Conservation (phyloP, 37 sponge, comb jelly and placozoan species). For the Chondrilla cf. caribensis region DNA sequence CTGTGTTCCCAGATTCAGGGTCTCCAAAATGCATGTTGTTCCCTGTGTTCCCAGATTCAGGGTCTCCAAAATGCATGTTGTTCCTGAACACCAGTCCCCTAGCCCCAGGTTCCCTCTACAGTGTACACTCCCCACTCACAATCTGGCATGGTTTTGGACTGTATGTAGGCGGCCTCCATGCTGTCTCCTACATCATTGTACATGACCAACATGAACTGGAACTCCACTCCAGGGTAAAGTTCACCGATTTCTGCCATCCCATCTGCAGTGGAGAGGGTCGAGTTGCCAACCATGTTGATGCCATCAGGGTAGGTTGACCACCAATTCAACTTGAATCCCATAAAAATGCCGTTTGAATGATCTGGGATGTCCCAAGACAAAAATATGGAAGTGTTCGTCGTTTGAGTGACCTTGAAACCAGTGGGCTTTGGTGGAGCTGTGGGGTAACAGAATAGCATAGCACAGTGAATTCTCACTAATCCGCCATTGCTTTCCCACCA, state of each 20-base stretch:
- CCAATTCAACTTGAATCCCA: not conserved
- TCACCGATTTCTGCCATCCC: not conserved
- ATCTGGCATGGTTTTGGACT: too few relatives aligned
- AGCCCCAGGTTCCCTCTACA: too few relatives aligned
- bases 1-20: too few relatives aligned
- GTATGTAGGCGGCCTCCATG: too few relatives aligned
- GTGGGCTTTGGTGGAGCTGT: slow-evolving; percentile 5
- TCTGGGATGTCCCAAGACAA: not conserved
- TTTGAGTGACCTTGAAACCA: not conserved
- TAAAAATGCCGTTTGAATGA: not conserved
- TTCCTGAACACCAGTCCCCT: too few relatives aligned
- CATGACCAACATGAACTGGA: not conserved
- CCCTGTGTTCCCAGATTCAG: too few relatives aligned
- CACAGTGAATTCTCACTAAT: too few relatives aligned
- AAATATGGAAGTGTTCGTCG: not conserved
- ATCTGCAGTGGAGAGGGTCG: not conserved
- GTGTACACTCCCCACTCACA: too few relatives aligned
- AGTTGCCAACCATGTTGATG: not conserved
- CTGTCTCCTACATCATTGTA: not conserved
- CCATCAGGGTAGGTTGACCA: not conserved
- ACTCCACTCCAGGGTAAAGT: not conserved
- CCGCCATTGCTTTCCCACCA: too few relatives aligned
- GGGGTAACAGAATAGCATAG: too few relatives aligned
- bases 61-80: too few relatives aligned
- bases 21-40: too few relatives aligned